phyloP scores from a whole-genome alignment of 2,797 vertebrate species.

The Alcedo atthis region DNA sequence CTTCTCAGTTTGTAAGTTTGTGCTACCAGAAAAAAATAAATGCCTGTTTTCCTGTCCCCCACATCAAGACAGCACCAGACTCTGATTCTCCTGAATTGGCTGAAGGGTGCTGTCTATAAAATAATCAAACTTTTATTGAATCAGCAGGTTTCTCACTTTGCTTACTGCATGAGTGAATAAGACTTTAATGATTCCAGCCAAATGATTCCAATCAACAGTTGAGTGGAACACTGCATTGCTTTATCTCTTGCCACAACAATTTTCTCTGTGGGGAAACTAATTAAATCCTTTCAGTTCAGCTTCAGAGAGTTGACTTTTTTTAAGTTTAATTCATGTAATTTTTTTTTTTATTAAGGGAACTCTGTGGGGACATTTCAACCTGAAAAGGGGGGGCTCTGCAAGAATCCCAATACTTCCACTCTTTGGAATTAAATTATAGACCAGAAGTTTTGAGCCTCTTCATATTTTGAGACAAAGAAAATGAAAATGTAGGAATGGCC shows the following conservation, averaged over 20 bases:
- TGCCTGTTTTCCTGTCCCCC: neutral
- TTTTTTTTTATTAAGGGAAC: neutral
- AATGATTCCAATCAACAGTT: neutral
- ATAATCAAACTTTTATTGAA: neutral
- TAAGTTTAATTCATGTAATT: neutral
- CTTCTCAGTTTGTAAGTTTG: neutral
- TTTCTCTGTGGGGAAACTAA: neutral
- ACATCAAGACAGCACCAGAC: neutral
- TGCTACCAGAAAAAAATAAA: neutral
- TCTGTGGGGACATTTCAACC: neutral
- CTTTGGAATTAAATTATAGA: neutral
- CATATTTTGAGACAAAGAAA: neutral
- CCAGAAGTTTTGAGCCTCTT: neutral
- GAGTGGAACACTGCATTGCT: neutral
- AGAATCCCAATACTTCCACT: neutral
- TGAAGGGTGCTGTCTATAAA: neutral
- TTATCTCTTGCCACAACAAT: neutral
- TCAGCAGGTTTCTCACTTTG: constrained; percentile 1
- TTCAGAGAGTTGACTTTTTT: neutral
- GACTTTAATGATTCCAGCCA: neutral
- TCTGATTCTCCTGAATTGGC: neutral
- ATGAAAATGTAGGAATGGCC: neutral
- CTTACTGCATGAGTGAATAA: neutral
- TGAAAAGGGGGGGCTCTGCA: neutral
- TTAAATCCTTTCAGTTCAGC: neutral